Evolutionary conservation across 2,888 invertebrate species (phyloP), one percentile per base, ranked within the genome.

Genomic region (Pyrgus malvae): DNA sequence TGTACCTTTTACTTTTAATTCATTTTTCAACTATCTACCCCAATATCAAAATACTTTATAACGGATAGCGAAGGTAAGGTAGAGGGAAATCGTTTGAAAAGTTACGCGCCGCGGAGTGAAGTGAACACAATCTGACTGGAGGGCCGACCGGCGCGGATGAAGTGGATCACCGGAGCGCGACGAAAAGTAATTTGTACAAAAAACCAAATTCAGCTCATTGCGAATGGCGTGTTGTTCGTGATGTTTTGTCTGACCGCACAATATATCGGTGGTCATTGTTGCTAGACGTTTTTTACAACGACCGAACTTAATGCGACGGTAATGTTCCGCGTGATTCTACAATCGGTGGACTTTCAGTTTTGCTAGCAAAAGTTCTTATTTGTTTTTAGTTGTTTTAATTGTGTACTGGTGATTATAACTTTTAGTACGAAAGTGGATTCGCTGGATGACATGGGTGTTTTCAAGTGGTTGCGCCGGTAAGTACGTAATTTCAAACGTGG

Each of bases 181-280:
- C 90, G 84, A 87, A 86, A 88, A 85, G 83, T 86, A 88, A 90
- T 88, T 88, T 89, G 84, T 80, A 85, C 80, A 88, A 89, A 89
- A 89, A 89, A 87, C 83, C 68, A 79, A 89, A 88, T 88, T 84
- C 85, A 88, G 73, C 86, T 86, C 81, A 86, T 88, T 86, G 87
- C 87, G 82, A 88, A 80, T 79, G 79, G 77, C 76, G 81, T 80
- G 83, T 81, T 76, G 81, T 80, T 83, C 85, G 82, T 84, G 82
- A 84, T 87, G 88, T 88, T 89, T 89, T 89, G 85, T 88, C 80
- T 83, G 86, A 86, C 87, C 87, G 81, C 87, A 87, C 84, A 85
- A 86, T 87, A 87, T 87, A 87, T 86, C 80, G 78, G 80, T 69
- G 78, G 78, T 84, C 86, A 86, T 86, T 87, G 87, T 84, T 83